These are phyloP conservation scores for Platorchestia sp. DNA, from an alignment of 1,140 invertebrate species.

Conservation along the genomic window DNA sequence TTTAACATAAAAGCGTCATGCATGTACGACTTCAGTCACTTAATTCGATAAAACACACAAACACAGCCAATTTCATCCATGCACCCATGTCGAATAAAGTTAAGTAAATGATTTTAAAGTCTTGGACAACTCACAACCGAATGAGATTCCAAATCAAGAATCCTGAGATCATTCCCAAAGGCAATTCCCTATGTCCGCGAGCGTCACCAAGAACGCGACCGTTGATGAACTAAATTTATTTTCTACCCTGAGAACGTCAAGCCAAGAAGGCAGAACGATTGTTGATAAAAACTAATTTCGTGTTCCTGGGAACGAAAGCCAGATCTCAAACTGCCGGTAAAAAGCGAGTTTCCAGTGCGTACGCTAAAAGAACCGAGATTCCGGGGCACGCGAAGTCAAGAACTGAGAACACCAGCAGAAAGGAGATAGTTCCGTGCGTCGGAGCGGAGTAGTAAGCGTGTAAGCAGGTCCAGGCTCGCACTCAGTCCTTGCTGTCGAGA, in stretches of 20 bases:
- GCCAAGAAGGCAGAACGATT: not conserved
- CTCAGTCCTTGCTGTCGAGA: not conserved
- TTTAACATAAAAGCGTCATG: no score
- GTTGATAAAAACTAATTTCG: not conserved
- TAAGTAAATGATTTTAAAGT: not conserved
- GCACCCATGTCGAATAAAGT: not conserved
- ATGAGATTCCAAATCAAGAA: not conserved
- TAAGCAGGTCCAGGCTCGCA: not conserved
- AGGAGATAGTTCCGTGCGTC: not conserved
- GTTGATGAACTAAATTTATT: not conserved
- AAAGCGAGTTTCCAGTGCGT: not conserved
- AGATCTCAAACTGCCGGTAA: not conserved
- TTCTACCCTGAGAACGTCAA: not conserved
- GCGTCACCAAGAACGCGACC: not conserved
- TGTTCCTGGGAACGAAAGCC: not conserved
- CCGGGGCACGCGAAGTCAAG: not conserved
- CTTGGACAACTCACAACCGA: not conserved
- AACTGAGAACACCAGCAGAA: not conserved
- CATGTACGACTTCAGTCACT: not conserved
- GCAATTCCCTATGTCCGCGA: not conserved
- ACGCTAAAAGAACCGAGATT: not conserved
- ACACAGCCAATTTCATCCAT: not conserved
- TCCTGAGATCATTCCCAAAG: not conserved
- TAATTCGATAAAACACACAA: not conserved
- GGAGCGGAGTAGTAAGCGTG: not conserved